Percentiles rank a stretch among this genome's conserved stretches.
phyloP scores from a whole-genome alignment of 2,888 invertebrate species.

The Emmelina monodactyla region DNA sequence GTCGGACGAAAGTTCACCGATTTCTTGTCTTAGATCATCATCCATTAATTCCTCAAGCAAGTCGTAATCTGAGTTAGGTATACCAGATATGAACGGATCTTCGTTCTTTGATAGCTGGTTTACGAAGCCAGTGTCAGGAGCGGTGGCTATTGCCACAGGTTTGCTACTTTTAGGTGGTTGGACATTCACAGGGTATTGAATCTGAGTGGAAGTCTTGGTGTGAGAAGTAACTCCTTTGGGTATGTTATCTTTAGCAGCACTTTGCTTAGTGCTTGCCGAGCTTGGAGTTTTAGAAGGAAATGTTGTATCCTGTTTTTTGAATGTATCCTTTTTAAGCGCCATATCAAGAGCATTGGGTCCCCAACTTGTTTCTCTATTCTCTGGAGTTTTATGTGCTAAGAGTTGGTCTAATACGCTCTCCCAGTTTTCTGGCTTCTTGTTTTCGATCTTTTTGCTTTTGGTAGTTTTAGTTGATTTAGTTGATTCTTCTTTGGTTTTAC shows the following conservation, averaged over 20 bases:
- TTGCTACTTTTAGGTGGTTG: too few species aligned
- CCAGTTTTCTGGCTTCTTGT: slow-evolving; percentile 46
- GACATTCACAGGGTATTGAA: not conserved
- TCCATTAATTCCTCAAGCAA: slow-evolving; percentile 54
- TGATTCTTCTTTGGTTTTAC: slow-evolving; percentile 9
- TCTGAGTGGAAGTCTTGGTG: not conserved
- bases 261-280: too few species aligned
- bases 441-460: too few species aligned
- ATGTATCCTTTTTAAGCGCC: slow-evolving; percentile 30
- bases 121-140: not conserved
- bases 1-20: slow-evolving; percentile 48
- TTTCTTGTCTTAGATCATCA: slow-evolving; percentile 50
- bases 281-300: not conserved
- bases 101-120: slow-evolving; percentile 18
- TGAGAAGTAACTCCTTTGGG: not conserved
- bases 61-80: slow-evolving; percentile 46
- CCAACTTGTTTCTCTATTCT: too few species aligned
- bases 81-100: slow-evolving; percentile 40
- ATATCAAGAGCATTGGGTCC: slow-evolving; percentile 42
- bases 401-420: slow-evolving; percentile 42
- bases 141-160: too few species aligned
- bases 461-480: slow-evolving; percentile 9
- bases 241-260: not conserved
- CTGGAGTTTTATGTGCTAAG: slow-evolving; percentile 41
- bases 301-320: slow-evolving; percentile 17